A percentile compares a stretch with the other conserved stretches of the same genome.
phyloP scores from a whole-genome alignment of 2,113 vertebrate species.

The Heloderma charlesbogerti region DNA sequence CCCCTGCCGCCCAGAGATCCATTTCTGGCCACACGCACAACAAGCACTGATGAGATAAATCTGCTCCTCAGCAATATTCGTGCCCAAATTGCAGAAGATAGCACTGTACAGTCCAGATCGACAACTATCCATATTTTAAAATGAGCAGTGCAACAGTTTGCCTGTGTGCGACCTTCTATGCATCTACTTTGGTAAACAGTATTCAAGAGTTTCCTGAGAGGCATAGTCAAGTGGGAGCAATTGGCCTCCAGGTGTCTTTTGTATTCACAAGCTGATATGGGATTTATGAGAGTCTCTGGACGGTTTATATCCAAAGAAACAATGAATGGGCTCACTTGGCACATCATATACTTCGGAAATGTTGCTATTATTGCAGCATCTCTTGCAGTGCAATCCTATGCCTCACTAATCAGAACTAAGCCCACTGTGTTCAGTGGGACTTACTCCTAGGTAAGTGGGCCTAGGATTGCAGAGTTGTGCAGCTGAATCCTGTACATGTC shows the following conservation, averaged over 20 bases:
- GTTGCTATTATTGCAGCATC: neutral
- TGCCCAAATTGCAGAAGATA: neutral
- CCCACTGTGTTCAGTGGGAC: neutral
- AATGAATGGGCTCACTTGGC: conserved; percentile 15
- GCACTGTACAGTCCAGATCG: neutral
- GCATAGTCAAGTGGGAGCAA: neutral
- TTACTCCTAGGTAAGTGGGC: neutral
- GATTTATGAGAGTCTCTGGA: conserved; percentile 39
- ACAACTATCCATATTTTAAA: neutral
- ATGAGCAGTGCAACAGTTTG: neutral
- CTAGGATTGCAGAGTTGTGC: neutral
- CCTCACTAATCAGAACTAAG: neutral
- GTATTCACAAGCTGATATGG: conserved; percentile 13
- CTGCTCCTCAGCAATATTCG: neutral
- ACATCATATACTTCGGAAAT: conserved; percentile 1
- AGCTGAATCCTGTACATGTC: too few species aligned
- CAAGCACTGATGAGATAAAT: neutral
- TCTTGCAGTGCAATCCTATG: neutral
- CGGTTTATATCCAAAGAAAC: conserved; percentile 3
- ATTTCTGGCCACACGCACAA: neutral
- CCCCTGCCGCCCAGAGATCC: too few species aligned
- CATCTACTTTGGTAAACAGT: conserved; percentile 15
- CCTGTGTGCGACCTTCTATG: conserved; percentile 21
- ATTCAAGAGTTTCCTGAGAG: conserved; percentile 26
- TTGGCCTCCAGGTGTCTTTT: neutral